A percentile compares a stretch with the other conserved stretches of the same genome.
Conservation (phyloP, 2,888 invertebrate genomes). For the Drosophila trichaetosa region DNA sequence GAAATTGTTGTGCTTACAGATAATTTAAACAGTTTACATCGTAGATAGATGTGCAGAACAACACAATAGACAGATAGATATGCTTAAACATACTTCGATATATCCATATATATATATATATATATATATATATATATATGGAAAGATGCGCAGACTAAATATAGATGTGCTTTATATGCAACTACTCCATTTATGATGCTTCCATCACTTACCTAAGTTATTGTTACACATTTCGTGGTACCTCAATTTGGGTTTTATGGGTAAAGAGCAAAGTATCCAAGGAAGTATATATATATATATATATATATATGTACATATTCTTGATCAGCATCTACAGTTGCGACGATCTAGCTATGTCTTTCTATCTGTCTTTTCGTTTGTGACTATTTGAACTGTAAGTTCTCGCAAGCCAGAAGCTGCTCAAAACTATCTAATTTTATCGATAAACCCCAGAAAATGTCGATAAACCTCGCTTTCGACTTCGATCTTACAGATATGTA, state of each 20-base stretch:
- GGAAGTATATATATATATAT: neutral
- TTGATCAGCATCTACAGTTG: neutral
- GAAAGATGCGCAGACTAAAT: too few relatives aligned
- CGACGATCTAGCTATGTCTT: neutral
- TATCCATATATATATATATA: neutral
- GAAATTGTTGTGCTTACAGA: slow-evolving; percentile 36
- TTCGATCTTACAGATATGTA: neutral
- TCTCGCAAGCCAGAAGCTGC: neutral
- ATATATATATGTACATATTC: neutral
- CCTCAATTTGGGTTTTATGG: neutral
- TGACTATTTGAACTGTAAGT: neutral
- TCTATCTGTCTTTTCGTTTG: neutral
- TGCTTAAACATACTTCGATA: neutral
- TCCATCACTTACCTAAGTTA: neutral
- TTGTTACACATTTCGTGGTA: neutral
- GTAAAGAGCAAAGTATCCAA: too few relatives aligned
- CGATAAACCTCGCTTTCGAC: neutral
- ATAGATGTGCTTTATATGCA: neutral
- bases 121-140: neutral
- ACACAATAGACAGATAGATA: neutral
- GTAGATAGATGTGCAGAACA: neutral
- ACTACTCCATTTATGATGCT: neutral
- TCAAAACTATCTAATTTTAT: neutral
- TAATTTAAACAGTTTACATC: slow-evolving; percentile 45
- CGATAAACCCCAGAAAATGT: neutral